Evolutionary conservation across 2,113 vertebrate genomes (phyloP), one percentile per base, ranked within the genome.

Genomic region (Petromus typicus): DNA sequence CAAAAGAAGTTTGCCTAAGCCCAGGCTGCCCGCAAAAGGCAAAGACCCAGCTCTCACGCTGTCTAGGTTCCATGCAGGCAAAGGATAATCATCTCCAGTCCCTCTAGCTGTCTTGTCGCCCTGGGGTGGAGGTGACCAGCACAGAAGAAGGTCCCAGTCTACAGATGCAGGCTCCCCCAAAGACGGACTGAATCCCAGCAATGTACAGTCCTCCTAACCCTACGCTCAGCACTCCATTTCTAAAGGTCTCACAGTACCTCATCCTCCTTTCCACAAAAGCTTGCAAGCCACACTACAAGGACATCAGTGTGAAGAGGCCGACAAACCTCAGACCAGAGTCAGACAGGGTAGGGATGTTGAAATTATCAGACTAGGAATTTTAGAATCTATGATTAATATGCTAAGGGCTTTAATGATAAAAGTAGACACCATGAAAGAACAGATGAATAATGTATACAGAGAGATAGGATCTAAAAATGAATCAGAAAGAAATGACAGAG

Each of bases 401-500:
- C 11, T 43, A 43, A 73, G 37, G 69, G 69, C 40, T 27, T 73
- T 73, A 73, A 73, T 43, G 69, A 73, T 73, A 43, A 73, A 73
- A 73, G 69, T 23, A 43, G 67, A 43, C 23, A 43, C 30, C 22
- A 27, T n/a, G 32, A 20, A 85, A 56, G 57, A 54, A 85, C 81
- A 85, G 23, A 73, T 85, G 82, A 86, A 56, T 86, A 86, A 85
- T 86, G 45, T 78, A 86, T 78, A 22, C 40, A 34, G 20, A 78
- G 81, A 85, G 90, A 66, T 34, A 14, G 48, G 9, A 37, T 61
- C 45, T 85, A 66, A n/a, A 85, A 85, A 76, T 40, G 34, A 54
- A 48, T 30, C 22, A 43, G 7, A 43, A 87, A 56, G 14, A 56
- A 37, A 54, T 69, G 45, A 32, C 20, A 67, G 45, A 54, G 83